Conservation (phyloP, 1,140 invertebrate genomes). For the Procambarus virginalis region DNA sequence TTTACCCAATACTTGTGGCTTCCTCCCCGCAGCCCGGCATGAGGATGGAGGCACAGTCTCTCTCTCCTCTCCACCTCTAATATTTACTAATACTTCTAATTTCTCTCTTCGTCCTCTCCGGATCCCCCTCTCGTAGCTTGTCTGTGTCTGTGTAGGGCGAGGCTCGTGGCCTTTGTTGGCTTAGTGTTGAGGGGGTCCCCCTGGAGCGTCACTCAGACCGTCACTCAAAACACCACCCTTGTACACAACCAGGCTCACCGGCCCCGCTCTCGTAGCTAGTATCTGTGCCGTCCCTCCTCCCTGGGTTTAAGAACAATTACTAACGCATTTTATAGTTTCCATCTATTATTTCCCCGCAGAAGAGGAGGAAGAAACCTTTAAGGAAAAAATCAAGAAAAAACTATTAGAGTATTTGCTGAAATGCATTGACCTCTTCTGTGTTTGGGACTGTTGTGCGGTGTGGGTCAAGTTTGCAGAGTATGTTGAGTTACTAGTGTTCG, state of each 20-base stretch:
- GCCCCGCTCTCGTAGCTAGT: slow-evolving; percentile 35
- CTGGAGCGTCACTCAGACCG: too few relatives aligned
- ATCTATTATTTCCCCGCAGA: slow-evolving; percentile 95
- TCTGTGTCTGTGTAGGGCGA: slow-evolving; percentile 44
- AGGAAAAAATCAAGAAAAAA: slow-evolving; percentile 86
- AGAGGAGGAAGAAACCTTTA: slow-evolving; percentile 90
- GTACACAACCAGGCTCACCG: background rate
- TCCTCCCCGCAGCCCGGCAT: slow-evolving; percentile 27
- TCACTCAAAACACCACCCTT: too few relatives aligned
- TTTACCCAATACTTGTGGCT: background rate
- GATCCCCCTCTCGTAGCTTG: slow-evolving; percentile 54
- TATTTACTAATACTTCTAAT: slow-evolving; percentile 27
- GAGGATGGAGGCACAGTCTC: slow-evolving; percentile 55
- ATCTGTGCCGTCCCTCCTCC: slow-evolving; percentile 60
- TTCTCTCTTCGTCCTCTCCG: slow-evolving; percentile 19
- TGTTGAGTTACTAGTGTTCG: slow-evolving; percentile 93
- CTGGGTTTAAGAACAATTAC: slow-evolving; percentile 78
- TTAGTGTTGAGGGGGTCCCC: background rate
- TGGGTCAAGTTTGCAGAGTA: slow-evolving; percentile 94
- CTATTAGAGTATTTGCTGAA: slow-evolving; percentile 80
- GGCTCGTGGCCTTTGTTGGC: slow-evolving; percentile 25
- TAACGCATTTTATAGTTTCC: slow-evolving; percentile 87
- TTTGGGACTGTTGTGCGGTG: slow-evolving; percentile 95
- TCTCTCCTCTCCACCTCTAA: slow-evolving; percentile 7
- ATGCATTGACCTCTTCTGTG: slow-evolving; percentile 93